Conservation (phyloP, 2,797 vertebrate species). For the Loris lydekkerianus region DNA sequence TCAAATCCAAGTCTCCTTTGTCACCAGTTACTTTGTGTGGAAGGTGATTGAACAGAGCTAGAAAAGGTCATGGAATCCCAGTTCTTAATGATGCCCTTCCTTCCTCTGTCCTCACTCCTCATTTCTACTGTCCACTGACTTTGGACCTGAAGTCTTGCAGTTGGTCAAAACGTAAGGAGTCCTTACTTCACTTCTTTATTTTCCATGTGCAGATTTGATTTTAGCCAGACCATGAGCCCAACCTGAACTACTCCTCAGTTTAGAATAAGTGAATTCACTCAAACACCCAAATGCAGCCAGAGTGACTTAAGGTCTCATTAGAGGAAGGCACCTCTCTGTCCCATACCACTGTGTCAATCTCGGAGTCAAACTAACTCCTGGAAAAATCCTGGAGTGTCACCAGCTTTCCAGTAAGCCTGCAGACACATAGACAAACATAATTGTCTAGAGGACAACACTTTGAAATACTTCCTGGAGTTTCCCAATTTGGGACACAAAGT, state of each 20-base stretch:
- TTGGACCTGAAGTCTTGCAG: background rate
- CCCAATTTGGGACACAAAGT: background rate
- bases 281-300: background rate
- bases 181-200: background rate
- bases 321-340: background rate
- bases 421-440: background rate
- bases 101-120: background rate
- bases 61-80: slow-evolving; percentile 34
- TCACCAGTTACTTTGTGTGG: background rate
- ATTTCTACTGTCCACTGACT: background rate
- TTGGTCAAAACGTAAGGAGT: background rate
- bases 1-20: background rate
- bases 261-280: background rate
- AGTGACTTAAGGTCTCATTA: background rate
- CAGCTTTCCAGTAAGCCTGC: background rate
- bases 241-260: background rate
- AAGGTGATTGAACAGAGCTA: background rate
- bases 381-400: background rate
- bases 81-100: background rate
- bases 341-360: background rate
- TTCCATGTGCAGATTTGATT: background rate
- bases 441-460: background rate
- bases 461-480: slow-evolving; percentile 6
- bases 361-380: background rate
- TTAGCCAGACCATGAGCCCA: background rate